A percentile compares a stretch with the other conserved stretches of the same genome.
Evolutionary conservation across 2,888 invertebrate species (phyloP).

Genomic region (Iselma pallidipennis): DNA sequence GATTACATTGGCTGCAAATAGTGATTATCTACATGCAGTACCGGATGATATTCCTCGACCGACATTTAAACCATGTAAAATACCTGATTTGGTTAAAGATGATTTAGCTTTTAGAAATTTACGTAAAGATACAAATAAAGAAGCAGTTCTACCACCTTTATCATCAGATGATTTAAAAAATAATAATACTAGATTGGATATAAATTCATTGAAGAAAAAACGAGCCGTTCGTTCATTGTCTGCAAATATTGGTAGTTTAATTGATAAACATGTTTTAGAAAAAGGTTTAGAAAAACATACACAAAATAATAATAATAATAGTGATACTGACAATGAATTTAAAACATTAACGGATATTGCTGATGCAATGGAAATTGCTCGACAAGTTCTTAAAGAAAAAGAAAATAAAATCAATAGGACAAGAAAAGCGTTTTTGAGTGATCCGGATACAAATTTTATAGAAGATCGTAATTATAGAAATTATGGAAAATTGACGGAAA

Average conservation of each 20-base stretch:
- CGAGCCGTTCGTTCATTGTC: slow-evolving; percentile 81
- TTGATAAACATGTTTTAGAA: slow-evolving; percentile 64
- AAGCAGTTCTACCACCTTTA: slow-evolving; percentile 55
- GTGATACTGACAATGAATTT: slow-evolving; percentile 35
- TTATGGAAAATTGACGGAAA: slow-evolving; percentile 51
- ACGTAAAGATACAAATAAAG: slow-evolving; percentile 74
- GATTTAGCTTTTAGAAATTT: slow-evolving; percentile 85
- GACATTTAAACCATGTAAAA: slow-evolving; percentile 67
- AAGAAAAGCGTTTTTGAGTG: slow-evolving; percentile 52
- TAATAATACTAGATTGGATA: slow-evolving; percentile 53
- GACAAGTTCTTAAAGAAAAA: slow-evolving; percentile 53
- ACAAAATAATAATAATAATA: slow-evolving; percentile 31
- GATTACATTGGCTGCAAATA: slow-evolving; percentile 76
- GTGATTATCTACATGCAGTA: slow-evolving; percentile 81
- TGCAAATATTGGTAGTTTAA: slow-evolving; percentile 79
- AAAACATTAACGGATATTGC: slow-evolving; percentile 51
- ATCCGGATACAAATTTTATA: slow-evolving; percentile 47
- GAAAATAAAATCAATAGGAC: slow-evolving; percentile 50
- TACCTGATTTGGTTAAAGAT: slow-evolving; percentile 83
- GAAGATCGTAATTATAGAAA: slow-evolving; percentile 21
- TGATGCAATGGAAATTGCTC: slow-evolving; percentile 56
- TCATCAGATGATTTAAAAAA: slow-evolving; percentile 58
- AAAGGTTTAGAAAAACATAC: slow-evolving; percentile 25
- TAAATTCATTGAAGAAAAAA: slow-evolving; percentile 68
- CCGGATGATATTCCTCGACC: slow-evolving; percentile 64